Conservation (phyloP, 2,888 invertebrate species). For the Chrysopilus asiliformis region DNA sequence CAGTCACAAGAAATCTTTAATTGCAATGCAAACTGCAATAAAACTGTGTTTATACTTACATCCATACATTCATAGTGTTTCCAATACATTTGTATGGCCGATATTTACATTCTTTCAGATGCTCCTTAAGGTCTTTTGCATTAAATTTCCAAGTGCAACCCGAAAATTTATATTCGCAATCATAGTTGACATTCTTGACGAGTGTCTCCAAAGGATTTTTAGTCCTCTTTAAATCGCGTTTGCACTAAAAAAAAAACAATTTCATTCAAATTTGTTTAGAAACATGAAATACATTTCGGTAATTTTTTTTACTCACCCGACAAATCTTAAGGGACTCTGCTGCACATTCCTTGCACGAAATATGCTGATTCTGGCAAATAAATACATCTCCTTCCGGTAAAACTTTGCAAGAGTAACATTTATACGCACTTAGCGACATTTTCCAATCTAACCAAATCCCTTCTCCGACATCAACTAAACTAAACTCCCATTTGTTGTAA, state of each 20-base stretch:
- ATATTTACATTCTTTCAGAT: constrained; percentile 6
- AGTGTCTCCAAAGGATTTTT: constrained; percentile 1
- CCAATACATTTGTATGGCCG: constrained; percentile 5
- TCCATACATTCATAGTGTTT: background rate
- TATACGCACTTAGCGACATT: background rate
- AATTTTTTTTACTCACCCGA: constrained; percentile 2
- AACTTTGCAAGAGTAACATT: constrained; percentile 1
- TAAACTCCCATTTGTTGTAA: too few species aligned
- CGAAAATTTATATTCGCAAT: constrained; percentile 2
- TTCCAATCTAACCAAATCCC: too few species aligned
- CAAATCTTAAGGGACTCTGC: background rate
- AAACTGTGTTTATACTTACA: constrained; percentile 2
- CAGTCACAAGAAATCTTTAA: too few species aligned
- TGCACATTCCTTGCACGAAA: constrained; percentile 1
- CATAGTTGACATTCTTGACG: background rate
- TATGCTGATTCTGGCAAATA: constrained; percentile 4
- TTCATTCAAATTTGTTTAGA: background rate
- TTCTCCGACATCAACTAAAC: too few species aligned
- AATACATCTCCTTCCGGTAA: constrained; percentile 1
- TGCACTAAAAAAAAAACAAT: constrained; percentile 1
- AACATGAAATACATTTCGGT: too few species aligned
- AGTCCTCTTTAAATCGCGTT: background rate
- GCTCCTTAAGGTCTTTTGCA: background rate
- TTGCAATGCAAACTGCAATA: background rate
- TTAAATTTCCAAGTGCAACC: constrained; percentile 3